A percentile compares a stretch with the other conserved stretches of the same genome.
These are phyloP conservation scores for Hyposmocoma kahamanoa DNA, from an alignment of 1,140 invertebrate genomes.

Conservation along the genomic window DNA sequence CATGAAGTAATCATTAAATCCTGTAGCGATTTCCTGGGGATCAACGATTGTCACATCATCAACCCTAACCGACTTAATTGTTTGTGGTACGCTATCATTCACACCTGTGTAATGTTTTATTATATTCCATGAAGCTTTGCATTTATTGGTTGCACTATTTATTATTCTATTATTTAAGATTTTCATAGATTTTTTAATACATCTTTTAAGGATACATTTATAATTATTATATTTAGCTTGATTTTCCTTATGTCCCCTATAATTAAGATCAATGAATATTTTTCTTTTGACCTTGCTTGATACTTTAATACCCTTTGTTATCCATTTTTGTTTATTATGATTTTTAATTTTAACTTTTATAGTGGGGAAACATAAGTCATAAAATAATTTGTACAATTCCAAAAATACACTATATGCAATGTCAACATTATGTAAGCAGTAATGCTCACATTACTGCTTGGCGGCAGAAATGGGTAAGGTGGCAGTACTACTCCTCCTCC, in stretches of 20 bases:
- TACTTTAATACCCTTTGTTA: background rate
- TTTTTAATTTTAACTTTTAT: background rate
- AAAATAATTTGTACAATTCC: background rate
- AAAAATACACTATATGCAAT: background rate
- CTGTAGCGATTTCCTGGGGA: background rate
- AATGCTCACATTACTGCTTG: no score
- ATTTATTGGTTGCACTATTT: background rate
- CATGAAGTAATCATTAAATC: slow-evolving; percentile 5
- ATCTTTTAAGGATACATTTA: background rate
- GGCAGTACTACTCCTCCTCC: no score
- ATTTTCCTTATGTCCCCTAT: no score
- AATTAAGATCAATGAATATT: background rate
- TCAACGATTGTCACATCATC: background rate
- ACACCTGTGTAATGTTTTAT: background rate
- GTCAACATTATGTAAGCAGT: background rate
- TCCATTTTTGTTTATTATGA: slow-evolving; percentile 1
- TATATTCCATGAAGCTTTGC: slow-evolving; percentile 3
- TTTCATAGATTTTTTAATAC: background rate
- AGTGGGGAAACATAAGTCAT: slow-evolving; percentile 6
- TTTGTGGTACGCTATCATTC: background rate
- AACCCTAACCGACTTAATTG: background rate
- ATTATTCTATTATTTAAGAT: slow-evolving; percentile 3
- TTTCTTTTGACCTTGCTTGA: slow-evolving; percentile 2
- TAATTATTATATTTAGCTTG: background rate
- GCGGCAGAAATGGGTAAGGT: no score